phyloP scores from a whole-genome alignment of 2,888 invertebrate genomes.

The Troides oblongomaculatus region DNA sequence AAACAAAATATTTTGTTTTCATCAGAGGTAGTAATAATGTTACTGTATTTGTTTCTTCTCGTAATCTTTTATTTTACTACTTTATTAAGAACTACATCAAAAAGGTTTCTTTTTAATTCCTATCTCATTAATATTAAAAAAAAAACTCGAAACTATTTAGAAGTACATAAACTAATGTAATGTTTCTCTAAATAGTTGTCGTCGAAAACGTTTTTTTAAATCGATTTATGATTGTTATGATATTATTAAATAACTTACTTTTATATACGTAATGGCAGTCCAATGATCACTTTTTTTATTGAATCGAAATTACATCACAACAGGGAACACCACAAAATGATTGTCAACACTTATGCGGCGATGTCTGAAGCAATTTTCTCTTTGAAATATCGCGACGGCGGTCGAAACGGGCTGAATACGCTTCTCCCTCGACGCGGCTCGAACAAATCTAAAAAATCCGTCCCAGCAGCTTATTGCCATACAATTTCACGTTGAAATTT shows the following conservation, averaged over 20 bases:
- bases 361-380: constrained; percentile 40
- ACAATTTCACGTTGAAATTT: constrained; percentile 58
- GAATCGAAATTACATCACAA: constrained; percentile 10
- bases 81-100: no score
- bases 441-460: constrained; percentile 74
- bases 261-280: neutral
- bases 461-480: constrained; percentile 73
- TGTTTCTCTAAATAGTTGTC: no score
- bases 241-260: constrained; percentile 1
- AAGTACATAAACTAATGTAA: no score
- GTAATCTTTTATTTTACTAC: no score
- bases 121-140: no score
- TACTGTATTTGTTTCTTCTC: no score
- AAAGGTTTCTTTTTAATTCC: no score
- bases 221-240: neutral
- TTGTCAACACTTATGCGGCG: constrained; percentile 39
- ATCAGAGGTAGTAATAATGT: no score
- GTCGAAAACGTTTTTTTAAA: neutral
- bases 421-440: constrained; percentile 60
- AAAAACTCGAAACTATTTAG: no score
- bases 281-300: constrained; percentile 4
- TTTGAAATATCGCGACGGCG: constrained; percentile 47
- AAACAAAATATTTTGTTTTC: no score
- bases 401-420: constrained; percentile 47
- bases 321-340: constrained; percentile 11